phyloP scores from a whole-genome alignment of 2,888 invertebrate species.

The Chymomyza amoena region DNA sequence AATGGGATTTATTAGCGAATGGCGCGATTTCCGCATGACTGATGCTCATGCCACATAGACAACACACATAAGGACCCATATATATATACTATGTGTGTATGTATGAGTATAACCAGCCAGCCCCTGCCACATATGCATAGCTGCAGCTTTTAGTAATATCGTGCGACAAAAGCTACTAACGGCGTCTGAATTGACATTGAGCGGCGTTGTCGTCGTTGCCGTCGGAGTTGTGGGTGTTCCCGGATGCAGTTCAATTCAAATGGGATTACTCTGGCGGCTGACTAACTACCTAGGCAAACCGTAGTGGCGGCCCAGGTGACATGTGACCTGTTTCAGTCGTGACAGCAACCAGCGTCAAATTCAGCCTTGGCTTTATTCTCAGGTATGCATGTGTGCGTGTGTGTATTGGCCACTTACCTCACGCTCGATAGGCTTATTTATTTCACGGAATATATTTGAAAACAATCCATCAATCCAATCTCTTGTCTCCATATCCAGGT shows the following conservation, averaged over 20 bases:
- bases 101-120: slow-evolving; percentile 8
- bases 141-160: not conserved
- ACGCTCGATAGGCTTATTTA: slow-evolving; percentile 85
- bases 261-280: slow-evolving; percentile 30
- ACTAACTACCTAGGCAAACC: not conserved
- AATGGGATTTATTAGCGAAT: slow-evolving; percentile 66
- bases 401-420: slow-evolving; percentile 68
- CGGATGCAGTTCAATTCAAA: slow-evolving; percentile 48
- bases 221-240: slow-evolving; percentile 33
- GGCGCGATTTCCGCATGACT: slow-evolving; percentile 57
- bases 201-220: slow-evolving; percentile 10
- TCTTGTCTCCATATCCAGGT: slow-evolving; percentile 89
- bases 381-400: not conserved
- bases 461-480: slow-evolving; percentile 97
- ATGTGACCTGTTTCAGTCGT: slow-evolving; percentile 15
- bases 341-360: slow-evolving; percentile 8
- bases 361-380: not conserved
- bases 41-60: slow-evolving; percentile 29
- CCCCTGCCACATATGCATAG: slow-evolving; percentile 9
- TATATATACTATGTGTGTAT: not conserved
- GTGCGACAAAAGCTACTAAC: slow-evolving; percentile 15
- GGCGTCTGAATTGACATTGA: slow-evolving; percentile 37
- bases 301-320: slow-evolving; percentile 3
- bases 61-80: not conserved
- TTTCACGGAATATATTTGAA: slow-evolving; percentile 93